phyloP scores from a whole-genome alignment of 1,140 invertebrate species.

The Dreissena rostriformis region DNA sequence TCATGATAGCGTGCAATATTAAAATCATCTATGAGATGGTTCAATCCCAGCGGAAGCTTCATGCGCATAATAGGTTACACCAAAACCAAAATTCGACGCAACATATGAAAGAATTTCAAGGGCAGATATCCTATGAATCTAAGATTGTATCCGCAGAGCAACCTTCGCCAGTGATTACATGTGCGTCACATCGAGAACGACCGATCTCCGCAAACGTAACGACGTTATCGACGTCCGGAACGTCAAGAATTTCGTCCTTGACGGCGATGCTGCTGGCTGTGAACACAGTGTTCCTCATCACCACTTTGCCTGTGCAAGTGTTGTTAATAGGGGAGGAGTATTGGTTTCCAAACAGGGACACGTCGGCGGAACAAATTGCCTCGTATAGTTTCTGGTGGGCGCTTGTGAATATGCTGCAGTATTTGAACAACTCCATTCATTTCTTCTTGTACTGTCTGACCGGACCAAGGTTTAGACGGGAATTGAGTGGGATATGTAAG shows the following conservation, averaged over 20 bases:
- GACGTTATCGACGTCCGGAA: neutral
- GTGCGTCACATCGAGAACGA: too few relatives aligned
- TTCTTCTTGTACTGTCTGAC: conserved; percentile 78
- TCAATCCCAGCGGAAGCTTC: conserved; percentile 42
- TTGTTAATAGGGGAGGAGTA: conserved; percentile 70
- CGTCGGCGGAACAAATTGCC: conserved; percentile 46
- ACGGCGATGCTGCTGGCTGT: too few relatives aligned
- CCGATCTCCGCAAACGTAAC: neutral
- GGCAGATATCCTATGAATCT: neutral
- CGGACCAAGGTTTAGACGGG: conserved; percentile 70
- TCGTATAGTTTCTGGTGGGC: conserved; percentile 66
- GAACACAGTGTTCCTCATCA: too few relatives aligned
- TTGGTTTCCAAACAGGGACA: conserved; percentile 47
- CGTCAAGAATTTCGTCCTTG: conserved; percentile 57
- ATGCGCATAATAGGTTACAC: conserved; percentile 28
- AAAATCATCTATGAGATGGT: too few relatives aligned
- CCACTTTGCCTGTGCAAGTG: too few relatives aligned
- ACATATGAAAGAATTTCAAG: neutral
- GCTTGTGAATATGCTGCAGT: conserved; percentile 74
- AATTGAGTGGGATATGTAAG: conserved; percentile 54
- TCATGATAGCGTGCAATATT: too few relatives aligned
- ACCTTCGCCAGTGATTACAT: neutral
- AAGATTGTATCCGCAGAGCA: neutral
- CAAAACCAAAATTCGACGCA: neutral
- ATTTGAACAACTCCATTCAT: conserved; percentile 75